Conservation (phyloP, 1,140 invertebrate species). For the Cydia strobilella region DNA sequence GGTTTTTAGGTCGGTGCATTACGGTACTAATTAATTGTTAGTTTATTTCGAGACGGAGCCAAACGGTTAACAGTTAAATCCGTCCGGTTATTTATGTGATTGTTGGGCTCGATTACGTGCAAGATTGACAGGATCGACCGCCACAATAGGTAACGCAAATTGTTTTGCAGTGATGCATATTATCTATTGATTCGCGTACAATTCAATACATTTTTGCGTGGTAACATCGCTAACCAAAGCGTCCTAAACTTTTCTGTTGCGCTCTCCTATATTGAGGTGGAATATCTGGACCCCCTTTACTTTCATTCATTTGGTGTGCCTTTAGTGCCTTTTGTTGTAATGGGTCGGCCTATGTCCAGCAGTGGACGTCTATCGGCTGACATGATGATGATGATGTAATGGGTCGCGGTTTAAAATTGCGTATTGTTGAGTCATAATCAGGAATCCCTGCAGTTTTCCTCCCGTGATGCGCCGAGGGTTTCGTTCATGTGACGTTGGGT, state of each 20-base stretch:
- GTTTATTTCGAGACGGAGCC: constrained; percentile 30
- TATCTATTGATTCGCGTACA: background rate
- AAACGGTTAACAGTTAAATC: constrained; percentile 24
- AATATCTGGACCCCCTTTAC: background rate
- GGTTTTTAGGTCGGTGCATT: constrained; percentile 35
- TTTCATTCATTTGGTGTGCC: background rate
- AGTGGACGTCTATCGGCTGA: too few species aligned
- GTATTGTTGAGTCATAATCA: background rate
- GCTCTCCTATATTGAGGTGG: background rate
- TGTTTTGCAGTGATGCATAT: background rate
- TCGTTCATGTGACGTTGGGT: constrained; percentile 37
- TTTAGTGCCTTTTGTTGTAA: too few species aligned
- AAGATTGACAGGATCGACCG: background rate
- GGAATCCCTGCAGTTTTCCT: constrained; percentile 25
- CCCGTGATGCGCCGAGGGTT: background rate
- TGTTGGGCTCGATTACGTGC: constrained; percentile 9
- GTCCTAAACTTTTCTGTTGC: background rate
- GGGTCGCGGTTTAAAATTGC: background rate
- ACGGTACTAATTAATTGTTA: constrained; percentile 33
- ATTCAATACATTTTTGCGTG: background rate
- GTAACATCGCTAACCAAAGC: background rate
- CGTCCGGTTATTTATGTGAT: constrained; percentile 25
- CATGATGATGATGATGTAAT: too few species aligned
- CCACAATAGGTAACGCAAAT: constrained; percentile 1
- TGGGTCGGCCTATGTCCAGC: too few species aligned